Base-by-base conservation (phyloP, 2,113 vertebrate genomes). In the Antidorcas marsupialis region DNA sequence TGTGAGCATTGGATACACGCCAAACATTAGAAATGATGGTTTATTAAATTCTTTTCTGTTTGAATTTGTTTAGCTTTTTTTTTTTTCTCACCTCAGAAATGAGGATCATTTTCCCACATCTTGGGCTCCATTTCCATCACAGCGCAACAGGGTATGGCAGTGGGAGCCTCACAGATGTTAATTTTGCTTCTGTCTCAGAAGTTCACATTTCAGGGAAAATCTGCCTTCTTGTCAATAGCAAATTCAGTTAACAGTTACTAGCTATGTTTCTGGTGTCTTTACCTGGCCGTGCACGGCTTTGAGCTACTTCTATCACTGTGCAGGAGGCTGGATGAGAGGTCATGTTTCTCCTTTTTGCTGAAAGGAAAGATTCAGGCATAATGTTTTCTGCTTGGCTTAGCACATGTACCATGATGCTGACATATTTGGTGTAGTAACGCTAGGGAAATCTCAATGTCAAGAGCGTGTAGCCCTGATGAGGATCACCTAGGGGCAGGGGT, bases 21-120 rank as follows among this genome's bases (percentile, higher is more conserved):
- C 43, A 95, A 8, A 78, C 4, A 84, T 82, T 88, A 62, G 88
- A 93, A 97, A 74, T 91, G 53, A 16, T 62, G 94, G 62, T 36
- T 94, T 87, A 83, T 89, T 64, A 96, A 93, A 53, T 64, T 90
- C 33, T 60, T 95, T 93, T 91, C 60, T 81, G 28, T 55, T 62
- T 59, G 14, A 15, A 76, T 64, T 91, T 33, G 27, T 90, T 78
- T 55, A 16, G 50, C 17, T 30, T n/a, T 85, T 23, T 33, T 90
- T 36, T 90, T 39, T 36, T 39, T 39, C 79, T 50, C 67, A 5
- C 78, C 52, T 84, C 23, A 79, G 55, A 94, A 57, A 47, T 67
- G 39, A 92, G 39, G 71, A 84, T 85, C 59, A n/a, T 25, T 90
- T 89, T 84, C 91, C 59, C 83, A 60, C 10, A 78, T 87, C 67